Evolutionary conservation across 2,113 vertebrate genomes (phyloP).

Genomic region (Dasypus novemcinctus): DNA sequence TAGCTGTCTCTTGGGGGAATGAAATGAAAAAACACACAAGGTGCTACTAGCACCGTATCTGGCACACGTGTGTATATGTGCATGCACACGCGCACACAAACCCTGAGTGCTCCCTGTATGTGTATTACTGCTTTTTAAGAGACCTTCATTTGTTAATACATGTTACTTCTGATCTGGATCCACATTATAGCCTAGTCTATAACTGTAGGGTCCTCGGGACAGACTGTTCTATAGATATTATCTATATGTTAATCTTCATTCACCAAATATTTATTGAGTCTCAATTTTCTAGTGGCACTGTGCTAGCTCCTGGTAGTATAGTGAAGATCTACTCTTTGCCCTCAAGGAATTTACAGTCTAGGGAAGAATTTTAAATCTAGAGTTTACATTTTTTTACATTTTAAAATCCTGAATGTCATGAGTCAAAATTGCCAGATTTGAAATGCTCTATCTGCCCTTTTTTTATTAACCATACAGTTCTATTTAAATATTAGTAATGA

Average conservation of each 20-base stretch:
- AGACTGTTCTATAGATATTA: background rate
- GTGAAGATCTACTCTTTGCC: background rate
- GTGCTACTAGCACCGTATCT: background rate
- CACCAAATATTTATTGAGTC: background rate
- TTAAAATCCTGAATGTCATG: slow-evolving; percentile 22
- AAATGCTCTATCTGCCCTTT: slow-evolving; percentile 27
- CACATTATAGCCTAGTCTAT: too few relatives aligned
- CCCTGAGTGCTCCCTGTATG: background rate
- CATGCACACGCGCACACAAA: background rate
- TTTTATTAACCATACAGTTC: background rate
- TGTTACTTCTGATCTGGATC: slow-evolving; percentile 15
- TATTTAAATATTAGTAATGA: slow-evolving; percentile 50
- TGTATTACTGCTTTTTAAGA: background rate
- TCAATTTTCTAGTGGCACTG: background rate
- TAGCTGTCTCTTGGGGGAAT: background rate
- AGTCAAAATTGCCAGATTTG: slow-evolving; percentile 11
- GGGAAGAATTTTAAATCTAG: slow-evolving; percentile 45
- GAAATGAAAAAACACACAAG: background rate
- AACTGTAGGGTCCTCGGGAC: background rate
- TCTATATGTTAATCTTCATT: background rate
- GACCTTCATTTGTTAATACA: background rate
- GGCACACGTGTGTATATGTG: background rate
- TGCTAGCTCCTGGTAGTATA: background rate
- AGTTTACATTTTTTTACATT: background rate
- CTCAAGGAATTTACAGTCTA: slow-evolving; percentile 31